Percentiles rank a stretch among this genome's conserved stretches.
phyloP scores from a whole-genome alignment of 2,113 vertebrate genomes.

The Corydoras sp. region DNA sequence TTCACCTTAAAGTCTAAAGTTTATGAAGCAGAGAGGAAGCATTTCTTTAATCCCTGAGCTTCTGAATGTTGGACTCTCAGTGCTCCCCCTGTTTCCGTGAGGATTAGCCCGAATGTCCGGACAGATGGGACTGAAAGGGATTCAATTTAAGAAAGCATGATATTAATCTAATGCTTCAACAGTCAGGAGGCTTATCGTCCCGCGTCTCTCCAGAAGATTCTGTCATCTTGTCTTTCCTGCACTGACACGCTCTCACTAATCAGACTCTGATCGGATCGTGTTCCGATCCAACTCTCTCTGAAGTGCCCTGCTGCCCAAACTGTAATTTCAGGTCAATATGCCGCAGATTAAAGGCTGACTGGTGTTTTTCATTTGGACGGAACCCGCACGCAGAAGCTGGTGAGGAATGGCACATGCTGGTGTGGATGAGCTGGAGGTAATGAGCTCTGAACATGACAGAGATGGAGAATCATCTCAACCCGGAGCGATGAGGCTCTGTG shows the following conservation, averaged over 20 bases:
- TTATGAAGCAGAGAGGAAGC: no score
- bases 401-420: slow-evolving; percentile 5
- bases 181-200: slow-evolving; percentile 10
- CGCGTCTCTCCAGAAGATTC: neutral
- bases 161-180: slow-evolving; percentile 22
- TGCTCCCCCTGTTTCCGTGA: slow-evolving; percentile 19
- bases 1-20: no score
- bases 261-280: no score
- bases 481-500: slow-evolving; percentile 19
- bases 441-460: slow-evolving; percentile 32
- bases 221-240: neutral
- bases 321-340: no score
- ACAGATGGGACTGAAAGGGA: slow-evolving; percentile 28
- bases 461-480: slow-evolving; percentile 21
- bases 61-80: no score
- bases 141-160: slow-evolving; percentile 16
- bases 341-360: no score
- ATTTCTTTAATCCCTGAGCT: no score
- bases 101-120: slow-evolving; percentile 16
- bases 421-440: slow-evolving; percentile 37
- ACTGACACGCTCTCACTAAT: neutral
- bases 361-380: no score
- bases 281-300: no score
- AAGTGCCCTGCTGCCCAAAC: no score
- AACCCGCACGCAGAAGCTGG: no score